Base-by-base conservation (phyloP, 1,140 invertebrate species). In the Panulirus ornatus region DNA sequence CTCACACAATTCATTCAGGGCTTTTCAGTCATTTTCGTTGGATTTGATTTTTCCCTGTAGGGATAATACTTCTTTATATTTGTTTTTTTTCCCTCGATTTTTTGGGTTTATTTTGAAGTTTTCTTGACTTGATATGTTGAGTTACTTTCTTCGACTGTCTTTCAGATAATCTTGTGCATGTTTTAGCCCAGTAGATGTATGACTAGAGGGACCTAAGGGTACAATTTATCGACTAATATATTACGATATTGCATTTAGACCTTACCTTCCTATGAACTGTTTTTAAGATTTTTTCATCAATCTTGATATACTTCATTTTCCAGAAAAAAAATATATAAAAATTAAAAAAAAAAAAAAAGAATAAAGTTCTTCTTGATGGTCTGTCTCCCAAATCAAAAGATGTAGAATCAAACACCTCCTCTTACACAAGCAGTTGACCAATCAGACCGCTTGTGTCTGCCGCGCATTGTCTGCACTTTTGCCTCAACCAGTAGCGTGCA, bases 341-440 rank as follows among this genome's bases (percentile, higher is more conserved):
- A 51, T 54, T 16, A 51, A 79, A 27, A 75, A 34, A 71, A 70
- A 14, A 54, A 75, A 82, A 38, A 82, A 76, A 38, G 51, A 27
- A 83, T 38, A 81, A 71, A 88, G 71, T 47, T 82, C 87, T 88
- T 88, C 87, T 88, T 88, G 79, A 82, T 75, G 79, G 79, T 83
- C 87, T 88, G 87, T 88, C 87, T 88, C 66, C 87, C 76, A 88
- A 88, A 82, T 82, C 78, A 81, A n/a, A n/a, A 87, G 73, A 82
- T 71, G 42, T 81, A 51, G 36, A 73, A 70, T 75, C 78, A 73
- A 83, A 88, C 87, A 88, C 87, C 47, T 82, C 87, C 87, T 88
- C 42, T 70, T 44, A 88, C 87, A 88, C 87, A 82, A 88, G 87
- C 87, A 88, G 87, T 88, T 88, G 87, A 82, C 87, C 87, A 75